Base-by-base conservation (phyloP, 1,140 invertebrate genomes). In the Zaprionus kolodkinae region DNA sequence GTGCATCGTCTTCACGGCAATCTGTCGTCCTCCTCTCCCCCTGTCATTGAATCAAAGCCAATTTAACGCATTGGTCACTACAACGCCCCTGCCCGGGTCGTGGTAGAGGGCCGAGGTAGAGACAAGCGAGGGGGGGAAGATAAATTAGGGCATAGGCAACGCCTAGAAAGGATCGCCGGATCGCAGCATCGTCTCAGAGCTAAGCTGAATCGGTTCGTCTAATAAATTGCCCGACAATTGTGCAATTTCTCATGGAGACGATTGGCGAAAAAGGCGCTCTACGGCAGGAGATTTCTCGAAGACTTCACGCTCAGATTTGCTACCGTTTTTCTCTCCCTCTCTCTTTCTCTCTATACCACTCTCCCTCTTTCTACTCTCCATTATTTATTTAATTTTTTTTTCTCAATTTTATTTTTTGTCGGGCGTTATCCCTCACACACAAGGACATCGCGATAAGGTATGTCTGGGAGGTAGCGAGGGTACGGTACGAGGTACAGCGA, bases 221-320 rank as follows among this genome's bases (percentile, higher is more conserved):
- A 86, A 87, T 86, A 86, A 86, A 86, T 86, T 87, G 83, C 83
- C 61, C 79, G 72, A 86, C 83, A 86, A 86, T 86, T 86, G 83
- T 72, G 79, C 83, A 86, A 86, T 86, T 86, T 86, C 82, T 88
- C 83, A 87, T 65, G 79, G 50, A 36, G 30, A 62, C 65, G 54
- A 79, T 76, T 73, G 64, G 81, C 76, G 55, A 52, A 72, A 72
- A 40, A 36, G 6, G 54, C 38, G 57, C 36, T 55, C n/a, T 54
- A 11, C 35, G 12, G 21, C 21, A 40, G 25, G 12, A 36, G 21
- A n/a, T 59, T 40, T 13, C 17, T 27, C 27, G 1, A 10, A 9
- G 55, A 71, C 81, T 85, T 85, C 82, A 85, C 82, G 82, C 78
- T 85, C 64, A 56, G 70, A 84, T 86, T 87, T 87, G 83, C 82